Evolutionary conservation across 2,797 vertebrate genomes (phyloP), one percentile per base, ranked within the genome.

Genomic region (Alosa sapidissima): DNA sequence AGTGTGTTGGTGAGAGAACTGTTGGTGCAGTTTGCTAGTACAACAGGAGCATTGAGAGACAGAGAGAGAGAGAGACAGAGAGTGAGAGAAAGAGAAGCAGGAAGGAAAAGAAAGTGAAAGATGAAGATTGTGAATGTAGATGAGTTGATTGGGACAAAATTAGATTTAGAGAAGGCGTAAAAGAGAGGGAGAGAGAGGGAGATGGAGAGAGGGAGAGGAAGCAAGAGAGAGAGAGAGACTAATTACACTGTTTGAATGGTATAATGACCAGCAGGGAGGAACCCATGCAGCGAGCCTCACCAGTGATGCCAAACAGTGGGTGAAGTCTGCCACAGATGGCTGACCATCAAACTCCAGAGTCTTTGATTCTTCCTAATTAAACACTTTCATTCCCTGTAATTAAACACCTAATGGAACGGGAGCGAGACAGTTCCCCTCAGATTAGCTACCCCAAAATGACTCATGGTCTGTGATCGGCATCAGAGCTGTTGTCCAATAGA

Each of bases 371-470:
- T 90, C 86, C 90, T 93, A 94, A 94, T 95, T 93, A 95, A 95
- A 95, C 93, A 94, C 92, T 93, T 92, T 93, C 90, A 94, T 95
- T 94, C 91, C 88, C 90, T 91, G 89, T 93, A 94, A 95, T 94
- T 93, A 93, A 95, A 93, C 93, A 93, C 91, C 91, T 93, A 94
- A 94, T 93, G 92, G 90, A 91, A 92, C 87, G 91, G 90, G 91
- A 91, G 86, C 90, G 87, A 86, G 87, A 89, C 90, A 84, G 19
- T 83, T 93, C 92, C 91, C 92, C 62, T 90, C 88, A 91, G 93
- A 92, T 87, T 65, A 85, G 87, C 62, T 87, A 84, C 90, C 87
- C 87, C 89, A 89, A 88, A 85, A 91, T 88, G 88, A 89, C 88
- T 90, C 85, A 78, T 78, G 72, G 84, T 84, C 90, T 86, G 87